Evolutionary conservation across 2,113 vertebrate genomes (phyloP).

Genomic region (Mastomys natalensis): DNA sequence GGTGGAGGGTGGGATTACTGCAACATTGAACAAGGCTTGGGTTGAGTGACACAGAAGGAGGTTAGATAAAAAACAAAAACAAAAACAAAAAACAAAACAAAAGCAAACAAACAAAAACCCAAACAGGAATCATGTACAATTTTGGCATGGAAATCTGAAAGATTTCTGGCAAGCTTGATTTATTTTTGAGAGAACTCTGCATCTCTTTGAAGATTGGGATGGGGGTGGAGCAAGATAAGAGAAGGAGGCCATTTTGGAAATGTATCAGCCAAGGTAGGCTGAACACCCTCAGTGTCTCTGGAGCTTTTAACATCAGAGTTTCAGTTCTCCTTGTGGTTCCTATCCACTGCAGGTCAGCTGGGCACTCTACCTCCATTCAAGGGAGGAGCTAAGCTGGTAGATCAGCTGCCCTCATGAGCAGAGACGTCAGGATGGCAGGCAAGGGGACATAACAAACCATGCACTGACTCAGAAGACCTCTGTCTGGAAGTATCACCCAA

Average conservation of each 20-base stretch:
- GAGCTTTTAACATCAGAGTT: background rate
- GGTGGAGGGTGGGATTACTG: too few relatives aligned
- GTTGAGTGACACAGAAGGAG: background rate
- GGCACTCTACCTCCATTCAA: background rate
- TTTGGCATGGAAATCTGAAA: background rate
- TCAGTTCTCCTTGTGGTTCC: background rate
- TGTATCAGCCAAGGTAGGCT: background rate
- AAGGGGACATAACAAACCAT: background rate
- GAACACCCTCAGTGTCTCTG: background rate
- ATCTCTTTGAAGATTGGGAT: background rate
- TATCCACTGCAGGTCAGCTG: too few relatives aligned
- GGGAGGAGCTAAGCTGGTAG: too few relatives aligned
- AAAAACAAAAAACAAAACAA: too few relatives aligned
- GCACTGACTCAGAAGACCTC: background rate
- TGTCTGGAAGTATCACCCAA: background rate
- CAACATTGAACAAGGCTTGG: background rate
- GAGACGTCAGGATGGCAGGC: accelerated
- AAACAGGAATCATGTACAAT: background rate
- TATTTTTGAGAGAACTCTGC: background rate
- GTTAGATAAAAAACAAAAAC: background rate
- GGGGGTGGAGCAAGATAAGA: background rate
- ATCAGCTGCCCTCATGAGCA: background rate
- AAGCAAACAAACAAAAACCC: too few relatives aligned
- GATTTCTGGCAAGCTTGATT: background rate
- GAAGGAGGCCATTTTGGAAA: background rate